These are phyloP conservation scores for Athene noctua DNA, from an alignment of 2,113 vertebrate species.

Conservation along the genomic window DNA sequence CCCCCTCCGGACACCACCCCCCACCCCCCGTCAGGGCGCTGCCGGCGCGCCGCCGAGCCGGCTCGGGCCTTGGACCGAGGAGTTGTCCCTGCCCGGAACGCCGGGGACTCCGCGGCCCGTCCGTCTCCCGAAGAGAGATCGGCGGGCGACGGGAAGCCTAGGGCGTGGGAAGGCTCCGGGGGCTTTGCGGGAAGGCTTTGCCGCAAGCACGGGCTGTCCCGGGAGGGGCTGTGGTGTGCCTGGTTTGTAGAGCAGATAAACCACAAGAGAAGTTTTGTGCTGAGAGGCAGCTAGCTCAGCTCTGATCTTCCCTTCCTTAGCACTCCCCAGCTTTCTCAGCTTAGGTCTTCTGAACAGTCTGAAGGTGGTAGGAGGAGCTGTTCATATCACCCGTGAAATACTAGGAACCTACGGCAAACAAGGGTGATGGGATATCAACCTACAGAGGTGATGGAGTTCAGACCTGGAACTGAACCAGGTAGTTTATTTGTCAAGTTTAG, in stretches of 20 bases:
- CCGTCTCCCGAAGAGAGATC: background rate
- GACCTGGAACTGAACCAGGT: background rate
- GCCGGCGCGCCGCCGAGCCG: background rate
- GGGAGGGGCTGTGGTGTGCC: accelerated
- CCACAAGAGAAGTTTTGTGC: accelerated
- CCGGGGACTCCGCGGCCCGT: too few relatives aligned
- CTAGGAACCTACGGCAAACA: accelerated
- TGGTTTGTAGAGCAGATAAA: accelerated
- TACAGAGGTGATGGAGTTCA: background rate
- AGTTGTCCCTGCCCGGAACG: background rate
- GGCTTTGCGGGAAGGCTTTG: background rate
- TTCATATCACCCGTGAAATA: accelerated
- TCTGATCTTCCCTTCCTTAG: accelerated
- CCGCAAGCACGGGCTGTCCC: background rate
- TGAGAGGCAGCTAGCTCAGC: background rate
- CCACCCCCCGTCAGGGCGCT: too few relatives aligned
- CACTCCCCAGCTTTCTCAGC: background rate
- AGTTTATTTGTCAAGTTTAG: background rate
- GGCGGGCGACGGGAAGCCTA: background rate
- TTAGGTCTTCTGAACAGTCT: accelerated
- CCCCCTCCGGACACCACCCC: too few relatives aligned
- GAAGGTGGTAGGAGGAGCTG: background rate
- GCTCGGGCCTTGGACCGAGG: background rate
- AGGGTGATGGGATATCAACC: accelerated
- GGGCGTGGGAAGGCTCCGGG: background rate